These are phyloP conservation scores for Emydoidea blandingii DNA, from an alignment of 2,797 vertebrate species.

Conservation along the genomic window DNA sequence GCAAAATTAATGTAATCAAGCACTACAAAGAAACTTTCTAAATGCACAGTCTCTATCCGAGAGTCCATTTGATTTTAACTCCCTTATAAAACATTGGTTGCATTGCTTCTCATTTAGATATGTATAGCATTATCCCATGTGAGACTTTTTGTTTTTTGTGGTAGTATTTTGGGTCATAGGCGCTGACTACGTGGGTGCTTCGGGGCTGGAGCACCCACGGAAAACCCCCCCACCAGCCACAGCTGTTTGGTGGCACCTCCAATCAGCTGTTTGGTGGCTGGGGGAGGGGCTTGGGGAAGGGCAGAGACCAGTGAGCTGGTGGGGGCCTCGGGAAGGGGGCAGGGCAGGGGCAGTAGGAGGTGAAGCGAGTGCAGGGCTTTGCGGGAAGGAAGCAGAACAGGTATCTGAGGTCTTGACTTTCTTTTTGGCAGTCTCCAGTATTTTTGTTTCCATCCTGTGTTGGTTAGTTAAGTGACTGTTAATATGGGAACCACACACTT, in stretches of 20 bases:
- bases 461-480: conserved; percentile 10
- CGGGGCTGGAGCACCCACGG: too few species aligned
- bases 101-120: neutral
- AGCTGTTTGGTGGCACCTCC: too few species aligned
- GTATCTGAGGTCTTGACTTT: neutral
- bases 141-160: neutral
- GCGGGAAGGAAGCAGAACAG: too few species aligned
- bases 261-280: too few species aligned
- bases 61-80: neutral
- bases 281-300: too few species aligned
- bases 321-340: too few species aligned
- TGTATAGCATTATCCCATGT: neutral
- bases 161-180: neutral
- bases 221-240: too few species aligned
- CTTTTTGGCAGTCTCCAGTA: conserved; percentile 11
- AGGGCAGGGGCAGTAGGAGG: too few species aligned
- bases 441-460: neutral
- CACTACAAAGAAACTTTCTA: neutral
- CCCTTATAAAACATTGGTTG: neutral
- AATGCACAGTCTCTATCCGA: neutral
- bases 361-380: too few species aligned
- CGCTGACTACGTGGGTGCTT: too few species aligned
- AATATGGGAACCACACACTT: neutral
- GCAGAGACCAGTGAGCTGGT: too few species aligned
- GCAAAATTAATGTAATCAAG: neutral